Evolutionary conservation across 1,140 invertebrate species (phyloP).

Genomic region (Drosophila busckii): DNA sequence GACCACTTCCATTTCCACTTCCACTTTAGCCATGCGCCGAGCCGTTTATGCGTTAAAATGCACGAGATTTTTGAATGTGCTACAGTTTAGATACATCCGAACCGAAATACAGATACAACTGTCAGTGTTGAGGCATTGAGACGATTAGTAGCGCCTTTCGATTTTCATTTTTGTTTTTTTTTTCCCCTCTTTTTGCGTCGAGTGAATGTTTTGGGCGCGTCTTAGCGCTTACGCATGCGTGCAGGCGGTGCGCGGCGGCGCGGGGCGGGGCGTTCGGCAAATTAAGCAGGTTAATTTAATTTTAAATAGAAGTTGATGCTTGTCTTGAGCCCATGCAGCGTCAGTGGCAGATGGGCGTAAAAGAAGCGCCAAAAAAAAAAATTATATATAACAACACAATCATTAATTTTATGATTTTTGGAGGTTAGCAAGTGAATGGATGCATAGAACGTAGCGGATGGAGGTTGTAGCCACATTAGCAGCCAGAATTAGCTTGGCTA

Average conservation of each 20-base stretch:
- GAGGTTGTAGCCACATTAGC: conserved; percentile 34
- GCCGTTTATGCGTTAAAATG: conserved; percentile 72
- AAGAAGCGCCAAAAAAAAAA: conserved; percentile 55
- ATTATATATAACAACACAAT: conserved; percentile 23
- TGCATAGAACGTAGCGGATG: not conserved
- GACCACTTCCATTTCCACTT: conserved; percentile 35
- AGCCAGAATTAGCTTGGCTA: conserved; percentile 49
- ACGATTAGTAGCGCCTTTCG: conserved; percentile 75
- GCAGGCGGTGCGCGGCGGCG: not conserved
- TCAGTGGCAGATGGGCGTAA: conserved; percentile 59
- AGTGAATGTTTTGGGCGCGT: conserved; percentile 74
- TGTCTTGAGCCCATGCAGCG: conserved; percentile 28
- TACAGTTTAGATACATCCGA: conserved; percentile 27
- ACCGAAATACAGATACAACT: conserved; percentile 48
- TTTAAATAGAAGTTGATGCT: conserved; percentile 73
- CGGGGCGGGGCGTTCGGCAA: conserved; percentile 45
- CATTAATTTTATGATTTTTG: conserved; percentile 65
- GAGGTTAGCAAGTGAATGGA: conserved; percentile 54
- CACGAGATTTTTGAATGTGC: conserved; percentile 46
- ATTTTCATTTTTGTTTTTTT: conserved; percentile 43
- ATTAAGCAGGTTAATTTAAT: conserved; percentile 76
- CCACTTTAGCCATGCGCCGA: conserved; percentile 29
- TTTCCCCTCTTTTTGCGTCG: conserved; percentile 4
- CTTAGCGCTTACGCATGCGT: conserved; percentile 12
- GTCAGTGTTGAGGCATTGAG: conserved; percentile 49